phyloP scores from a whole-genome alignment of 2,888 invertebrate species.

The Mantis religiosa region DNA sequence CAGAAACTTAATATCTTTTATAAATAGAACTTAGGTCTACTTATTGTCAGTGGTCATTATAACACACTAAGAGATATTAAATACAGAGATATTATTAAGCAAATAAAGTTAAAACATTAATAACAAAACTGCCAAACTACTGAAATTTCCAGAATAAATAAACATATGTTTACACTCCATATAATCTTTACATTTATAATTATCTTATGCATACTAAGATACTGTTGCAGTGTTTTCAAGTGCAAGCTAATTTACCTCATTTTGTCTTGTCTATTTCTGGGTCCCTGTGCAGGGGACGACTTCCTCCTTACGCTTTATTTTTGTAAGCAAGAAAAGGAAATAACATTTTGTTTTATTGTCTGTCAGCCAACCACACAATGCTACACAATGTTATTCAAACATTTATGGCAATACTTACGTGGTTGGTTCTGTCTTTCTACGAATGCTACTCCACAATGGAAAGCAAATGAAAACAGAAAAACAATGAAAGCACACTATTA shows the following conservation, averaged over 20 bases:
- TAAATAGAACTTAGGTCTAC: too few relatives aligned
- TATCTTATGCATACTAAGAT: not conserved
- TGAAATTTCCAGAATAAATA: not conserved
- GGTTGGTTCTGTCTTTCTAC: conserved; percentile 45
- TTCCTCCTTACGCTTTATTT: conserved; percentile 65
- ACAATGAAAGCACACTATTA: not conserved
- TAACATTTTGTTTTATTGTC: not conserved
- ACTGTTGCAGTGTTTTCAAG: not conserved
- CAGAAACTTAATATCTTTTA: not conserved
- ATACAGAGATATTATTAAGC: not conserved
- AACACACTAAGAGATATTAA: not conserved
- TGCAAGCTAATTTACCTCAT: conserved; percentile 10
- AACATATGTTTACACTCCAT: not conserved
- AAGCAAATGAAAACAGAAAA: not conserved
- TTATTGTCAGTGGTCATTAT: not conserved
- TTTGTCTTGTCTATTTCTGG: conserved; percentile 27
- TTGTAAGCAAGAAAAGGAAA: conserved; percentile 39
- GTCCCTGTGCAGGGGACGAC: conserved; percentile 59
- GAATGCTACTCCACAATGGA: conserved; percentile 37
- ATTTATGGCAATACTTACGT: conserved; percentile 39
- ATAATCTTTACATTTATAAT: not conserved
- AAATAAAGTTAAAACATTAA: not conserved
- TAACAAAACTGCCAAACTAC: not conserved
- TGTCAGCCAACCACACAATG: conserved; percentile 33
- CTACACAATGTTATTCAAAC: conserved; percentile 30